A percentile compares a stretch with the other conserved stretches of the same genome.
Evolutionary conservation across 2,113 vertebrate species (phyloP).

Genomic region (Leucoraja erinaceus): DNA sequence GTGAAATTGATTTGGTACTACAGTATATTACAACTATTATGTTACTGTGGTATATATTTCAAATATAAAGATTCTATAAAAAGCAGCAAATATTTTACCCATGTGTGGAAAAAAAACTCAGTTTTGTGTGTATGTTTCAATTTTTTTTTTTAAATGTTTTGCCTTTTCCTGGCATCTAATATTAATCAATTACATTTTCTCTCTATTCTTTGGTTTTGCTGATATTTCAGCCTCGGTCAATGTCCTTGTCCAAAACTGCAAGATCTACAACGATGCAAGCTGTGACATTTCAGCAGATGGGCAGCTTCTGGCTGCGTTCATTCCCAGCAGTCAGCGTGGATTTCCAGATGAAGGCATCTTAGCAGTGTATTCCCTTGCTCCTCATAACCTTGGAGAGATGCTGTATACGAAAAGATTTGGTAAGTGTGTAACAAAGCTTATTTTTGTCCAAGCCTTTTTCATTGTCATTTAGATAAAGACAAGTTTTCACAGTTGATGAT

Average conservation of each 20-base stretch:
- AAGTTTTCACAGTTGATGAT: neutral
- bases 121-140: neutral
- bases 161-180: neutral
- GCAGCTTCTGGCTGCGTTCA: conserved; percentile 92
- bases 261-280: conserved; percentile 97
- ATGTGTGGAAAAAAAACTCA: too few species aligned
- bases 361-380: conserved; percentile 91
- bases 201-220: neutral
- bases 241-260: conserved; percentile 96
- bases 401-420: conserved; percentile 97
- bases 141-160: too few species aligned
- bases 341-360: conserved; percentile 95
- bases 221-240: conserved; percentile 76
- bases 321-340: conserved; percentile 92
- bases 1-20: neutral
- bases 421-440: conserved; percentile 48
- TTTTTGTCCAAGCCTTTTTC: neutral
- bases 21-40: neutral
- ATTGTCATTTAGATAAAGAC: neutral
- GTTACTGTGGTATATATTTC: neutral
- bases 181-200: neutral
- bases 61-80: too few species aligned
- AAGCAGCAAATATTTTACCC: too few species aligned
- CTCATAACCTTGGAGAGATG: conserved; percentile 98
- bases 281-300: conserved; percentile 96